phyloP scores from a whole-genome alignment of 2,113 vertebrate genomes.

The Neotoma lepida region DNA sequence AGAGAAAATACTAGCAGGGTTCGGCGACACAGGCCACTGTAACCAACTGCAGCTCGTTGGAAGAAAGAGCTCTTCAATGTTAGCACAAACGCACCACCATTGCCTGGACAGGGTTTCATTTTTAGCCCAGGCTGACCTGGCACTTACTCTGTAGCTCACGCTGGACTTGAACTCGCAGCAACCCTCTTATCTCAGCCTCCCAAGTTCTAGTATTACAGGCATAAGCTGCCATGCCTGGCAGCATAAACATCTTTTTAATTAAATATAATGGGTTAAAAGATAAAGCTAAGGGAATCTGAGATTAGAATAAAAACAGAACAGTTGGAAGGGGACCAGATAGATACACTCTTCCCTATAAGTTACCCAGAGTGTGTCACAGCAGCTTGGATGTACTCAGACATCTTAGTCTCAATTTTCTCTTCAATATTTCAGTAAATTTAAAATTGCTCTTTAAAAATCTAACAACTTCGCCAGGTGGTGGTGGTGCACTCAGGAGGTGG shows the following conservation, averaged over 20 bases:
- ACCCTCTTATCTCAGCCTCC: neutral
- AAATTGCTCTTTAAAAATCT: neutral
- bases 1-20: neutral
- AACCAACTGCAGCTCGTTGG: neutral
- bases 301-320: neutral
- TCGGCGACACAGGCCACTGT: neutral
- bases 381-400: neutral
- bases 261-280: neutral
- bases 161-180: neutral
- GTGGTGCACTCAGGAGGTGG: too few relatives aligned
- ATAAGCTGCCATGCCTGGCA: neutral
- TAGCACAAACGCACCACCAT: too few relatives aligned
- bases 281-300: neutral
- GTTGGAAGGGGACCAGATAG: neutral
- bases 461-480: too few relatives aligned
- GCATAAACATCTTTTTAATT: neutral
- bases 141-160: neutral
- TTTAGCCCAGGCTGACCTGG: neutral
- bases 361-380: neutral
- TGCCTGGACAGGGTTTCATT: neutral
- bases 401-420: neutral
- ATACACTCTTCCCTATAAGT: neutral
- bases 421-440: neutral
- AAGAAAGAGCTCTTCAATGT: too few relatives aligned
- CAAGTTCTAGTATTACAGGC: neutral